Percentiles rank a stretch among this genome's conserved stretches.
Evolutionary conservation across 2,113 vertebrate genomes (phyloP).

Genomic region (Edolisoma coerulescens): DNA sequence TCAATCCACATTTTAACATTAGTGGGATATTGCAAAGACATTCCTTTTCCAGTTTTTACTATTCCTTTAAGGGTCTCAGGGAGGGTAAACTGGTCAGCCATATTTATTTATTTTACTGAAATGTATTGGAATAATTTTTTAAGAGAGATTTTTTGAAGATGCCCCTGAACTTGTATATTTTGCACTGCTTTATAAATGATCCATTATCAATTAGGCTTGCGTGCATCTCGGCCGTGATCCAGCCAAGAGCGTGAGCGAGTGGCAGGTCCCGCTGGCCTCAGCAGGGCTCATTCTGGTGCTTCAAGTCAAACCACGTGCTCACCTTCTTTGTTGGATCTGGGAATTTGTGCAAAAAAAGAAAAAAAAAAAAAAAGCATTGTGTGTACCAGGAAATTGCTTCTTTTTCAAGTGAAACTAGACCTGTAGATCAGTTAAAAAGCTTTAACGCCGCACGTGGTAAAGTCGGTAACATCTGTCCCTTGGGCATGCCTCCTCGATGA

Average conservation of each 20-base stretch:
- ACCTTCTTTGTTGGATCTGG: neutral
- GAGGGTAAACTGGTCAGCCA: slow-evolving; percentile 85
- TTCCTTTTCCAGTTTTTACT: slow-evolving; percentile 83
- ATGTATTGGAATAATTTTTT: slow-evolving; percentile 78
- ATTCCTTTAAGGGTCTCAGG: slow-evolving; percentile 85
- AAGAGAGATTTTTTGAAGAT: slow-evolving; percentile 75
- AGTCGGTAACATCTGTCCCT: slow-evolving; percentile 59
- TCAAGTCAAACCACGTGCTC: neutral
- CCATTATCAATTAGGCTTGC: slow-evolving; percentile 67
- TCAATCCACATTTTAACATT: slow-evolving; percentile 78
- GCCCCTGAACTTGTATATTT: slow-evolving; percentile 75
- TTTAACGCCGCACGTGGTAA: slow-evolving; percentile 63
- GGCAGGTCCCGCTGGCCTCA: neutral
- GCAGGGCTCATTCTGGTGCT: slow-evolving; percentile 30
- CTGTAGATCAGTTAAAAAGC: slow-evolving; percentile 70
- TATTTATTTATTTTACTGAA: slow-evolving; percentile 83
- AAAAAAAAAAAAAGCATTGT: slow-evolving; percentile 37
- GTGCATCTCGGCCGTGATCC: slow-evolving; percentile 66
- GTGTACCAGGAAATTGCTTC: slow-evolving; percentile 68
- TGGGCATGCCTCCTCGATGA: slow-evolving; percentile 61
- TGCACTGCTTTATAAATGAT: slow-evolving; percentile 78
- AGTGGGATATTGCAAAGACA: slow-evolving; percentile 82
- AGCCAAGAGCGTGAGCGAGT: neutral
- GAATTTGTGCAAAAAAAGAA: slow-evolving; percentile 5
- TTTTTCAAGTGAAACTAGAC: slow-evolving; percentile 71